Base-by-base conservation (phyloP, 2,113 vertebrate species). In the Calypte anna region DNA sequence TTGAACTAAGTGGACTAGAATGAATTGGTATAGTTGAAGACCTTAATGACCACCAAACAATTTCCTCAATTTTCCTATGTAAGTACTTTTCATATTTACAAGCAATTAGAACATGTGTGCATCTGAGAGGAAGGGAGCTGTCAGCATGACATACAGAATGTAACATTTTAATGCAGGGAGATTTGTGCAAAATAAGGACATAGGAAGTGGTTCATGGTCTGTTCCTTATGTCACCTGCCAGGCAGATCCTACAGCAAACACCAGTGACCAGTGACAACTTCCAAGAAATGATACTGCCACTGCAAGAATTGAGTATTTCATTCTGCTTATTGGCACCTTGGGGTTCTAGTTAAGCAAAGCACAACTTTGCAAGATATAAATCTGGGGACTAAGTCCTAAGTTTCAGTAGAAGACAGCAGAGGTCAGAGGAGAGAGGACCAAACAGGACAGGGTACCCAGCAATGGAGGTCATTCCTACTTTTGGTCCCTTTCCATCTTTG, bases 1-100 rank as follows among this genome's bases (percentile, higher is more conserved):
- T 77, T 86, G 31, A 93, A 84, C 36, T 53, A 91, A 82, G 55
- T 77, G 69, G 40, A 76, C 90, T 64, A 74, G 58, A 83, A 90
- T 69, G 91, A 75, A 83, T 72, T 68, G 61, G 90, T 66, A 18
- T 50, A 67, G 57, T 76, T 94, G n/a, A 90, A 82, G 58, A 85
- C 40, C 38, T 78, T 93, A 83, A 90, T 77, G 68, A 57, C 53
- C 30, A 53, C 46, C 54, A 50, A 75, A 90, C 43, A 86, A 46
- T 61, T 83, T 61, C 21, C 31, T 95, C 68, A 51, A 21, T 84
- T 93, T 96, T 89, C 46, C 46, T 90, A 23, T 54, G 72, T 73
- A 48, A 43, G 9, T 74, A 54, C 79, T 66, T 57, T 83, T 53
- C 55, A 7, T 76, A 55, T n/a, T 84, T 72, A 59, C 58, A 80